Conservation (phyloP, 64 coral and sea anemone genomes). For the Stichodactyla mertensii region DNA sequence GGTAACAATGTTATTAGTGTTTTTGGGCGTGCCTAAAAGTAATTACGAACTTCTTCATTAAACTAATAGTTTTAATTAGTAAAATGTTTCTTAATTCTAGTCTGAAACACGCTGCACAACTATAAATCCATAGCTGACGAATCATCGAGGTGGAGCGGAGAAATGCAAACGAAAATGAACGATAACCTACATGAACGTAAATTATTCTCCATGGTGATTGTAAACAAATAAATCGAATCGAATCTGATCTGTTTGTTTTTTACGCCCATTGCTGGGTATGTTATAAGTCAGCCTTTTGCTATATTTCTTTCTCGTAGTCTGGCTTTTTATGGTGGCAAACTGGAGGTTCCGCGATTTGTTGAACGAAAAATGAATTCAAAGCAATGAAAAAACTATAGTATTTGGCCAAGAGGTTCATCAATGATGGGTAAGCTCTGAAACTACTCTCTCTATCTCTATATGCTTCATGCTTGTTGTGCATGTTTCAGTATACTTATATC, state of each 20-base stretch:
- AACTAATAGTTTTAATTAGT: not conserved
- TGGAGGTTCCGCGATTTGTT: too few species aligned
- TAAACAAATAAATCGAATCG: not conserved
- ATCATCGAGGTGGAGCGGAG: not conserved
- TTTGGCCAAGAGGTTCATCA: too few species aligned
- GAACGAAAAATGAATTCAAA: too few species aligned
- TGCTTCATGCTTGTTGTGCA: too few species aligned
- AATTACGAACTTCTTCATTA: not conserved
- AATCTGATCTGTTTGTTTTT: not conserved
- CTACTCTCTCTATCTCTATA: too few species aligned
- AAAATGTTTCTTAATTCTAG: not conserved
- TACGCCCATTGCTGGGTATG: too few species aligned
- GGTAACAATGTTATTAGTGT: not conserved
- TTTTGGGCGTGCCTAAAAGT: not conserved
- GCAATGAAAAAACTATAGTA: too few species aligned
- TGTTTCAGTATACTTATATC: too few species aligned
- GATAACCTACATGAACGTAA: not conserved
- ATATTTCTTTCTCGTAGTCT: too few species aligned
- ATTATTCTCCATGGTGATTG: not conserved
- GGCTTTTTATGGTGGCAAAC: too few species aligned
- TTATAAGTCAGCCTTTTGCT: too few species aligned
- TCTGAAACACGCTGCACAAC: not conserved
- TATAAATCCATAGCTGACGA: not conserved
- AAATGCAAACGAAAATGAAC: not conserved
- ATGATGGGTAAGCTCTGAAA: too few species aligned